phyloP scores from a whole-genome alignment of 1,140 invertebrate genomes.

The Dinoponera quadriceps region DNA sequence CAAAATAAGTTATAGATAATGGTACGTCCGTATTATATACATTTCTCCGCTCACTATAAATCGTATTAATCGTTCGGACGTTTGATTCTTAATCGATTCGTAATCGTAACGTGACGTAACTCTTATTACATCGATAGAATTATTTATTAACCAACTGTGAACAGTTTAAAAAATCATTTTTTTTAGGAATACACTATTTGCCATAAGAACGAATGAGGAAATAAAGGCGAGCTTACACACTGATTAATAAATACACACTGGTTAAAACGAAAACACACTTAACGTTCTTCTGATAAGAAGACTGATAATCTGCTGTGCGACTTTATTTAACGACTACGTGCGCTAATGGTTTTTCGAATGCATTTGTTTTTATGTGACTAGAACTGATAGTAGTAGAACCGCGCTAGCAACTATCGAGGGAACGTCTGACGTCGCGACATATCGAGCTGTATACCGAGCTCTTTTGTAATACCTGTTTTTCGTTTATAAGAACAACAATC shows the following conservation, averaged over 20 bases:
- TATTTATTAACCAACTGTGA: constrained; percentile 21
- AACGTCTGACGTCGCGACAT: constrained; percentile 42
- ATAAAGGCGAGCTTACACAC: background rate
- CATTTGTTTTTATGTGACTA: constrained; percentile 12
- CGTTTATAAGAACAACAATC: constrained; percentile 2
- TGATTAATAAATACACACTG: background rate
- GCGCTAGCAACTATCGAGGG: background rate
- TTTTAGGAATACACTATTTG: constrained; percentile 20
- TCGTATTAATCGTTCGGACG: background rate
- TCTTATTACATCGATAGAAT: constrained; percentile 6
- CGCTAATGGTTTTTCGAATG: background rate
- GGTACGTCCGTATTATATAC: constrained; percentile 21
- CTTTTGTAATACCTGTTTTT: constrained; percentile 12
- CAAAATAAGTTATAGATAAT: constrained; percentile 37
- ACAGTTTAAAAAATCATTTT: background rate
- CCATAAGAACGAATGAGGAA: constrained; percentile 3
- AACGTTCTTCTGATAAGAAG: constrained; percentile 33
- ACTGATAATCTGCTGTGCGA: constrained; percentile 26
- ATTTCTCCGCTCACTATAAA: constrained; percentile 28
- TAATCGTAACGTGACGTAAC: constrained; percentile 5
- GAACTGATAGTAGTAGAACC: background rate
- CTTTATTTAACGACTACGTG: constrained; percentile 24
- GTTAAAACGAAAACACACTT: constrained; percentile 5
- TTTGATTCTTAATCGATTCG: constrained; percentile 21
- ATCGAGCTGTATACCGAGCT: constrained; percentile 28